A percentile compares a stretch with the other conserved stretches of the same genome.
phyloP scores from a whole-genome alignment of 2,113 vertebrate genomes.

The Oryzias curvinotus region DNA sequence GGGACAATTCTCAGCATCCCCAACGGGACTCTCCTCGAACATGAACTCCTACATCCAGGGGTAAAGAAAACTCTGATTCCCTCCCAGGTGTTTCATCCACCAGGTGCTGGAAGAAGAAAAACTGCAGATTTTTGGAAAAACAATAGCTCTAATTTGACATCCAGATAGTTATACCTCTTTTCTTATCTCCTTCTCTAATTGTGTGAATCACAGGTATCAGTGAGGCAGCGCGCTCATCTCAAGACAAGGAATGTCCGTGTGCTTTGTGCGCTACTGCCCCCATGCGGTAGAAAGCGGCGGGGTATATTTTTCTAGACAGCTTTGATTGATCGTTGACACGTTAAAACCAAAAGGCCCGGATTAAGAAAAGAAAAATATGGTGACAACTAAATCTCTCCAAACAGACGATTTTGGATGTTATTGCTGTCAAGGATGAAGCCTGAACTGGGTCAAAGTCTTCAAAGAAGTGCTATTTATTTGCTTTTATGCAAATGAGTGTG shows the following conservation, averaged over 20 bases:
- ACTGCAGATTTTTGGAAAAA: no score
- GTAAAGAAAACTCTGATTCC: no score
- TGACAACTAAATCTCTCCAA: slow-evolving; percentile 32
- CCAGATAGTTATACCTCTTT: background rate
- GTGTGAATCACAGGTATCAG: slow-evolving; percentile 8
- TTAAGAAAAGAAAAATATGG: slow-evolving; percentile 32
- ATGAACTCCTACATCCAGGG: no score
- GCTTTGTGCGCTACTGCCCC: slow-evolving; percentile 71
- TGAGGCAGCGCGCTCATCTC: slow-evolving; percentile 27
- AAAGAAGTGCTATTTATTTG: slow-evolving; percentile 2
- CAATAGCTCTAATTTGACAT: no score
- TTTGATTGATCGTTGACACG: slow-evolving; percentile 56
- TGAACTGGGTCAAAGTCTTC: background rate
- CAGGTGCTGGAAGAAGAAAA: no score
- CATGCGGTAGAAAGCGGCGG: slow-evolving; percentile 56
- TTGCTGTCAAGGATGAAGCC: background rate
- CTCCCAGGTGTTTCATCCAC: no score
- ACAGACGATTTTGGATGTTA: slow-evolving; percentile 14
- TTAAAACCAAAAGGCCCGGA: slow-evolving; percentile 28
- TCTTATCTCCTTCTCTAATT: slow-evolving; percentile 6
- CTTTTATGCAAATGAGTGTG: slow-evolving; percentile 17
- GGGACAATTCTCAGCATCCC: no score
- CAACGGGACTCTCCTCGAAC: no score
- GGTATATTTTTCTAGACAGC: slow-evolving; percentile 16
- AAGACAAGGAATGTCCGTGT: slow-evolving; percentile 22